Percentiles rank a stretch among this genome's conserved stretches.
phyloP scores from a whole-genome alignment of 2,888 invertebrate species.

The Tetramorium bicarinatum region DNA sequence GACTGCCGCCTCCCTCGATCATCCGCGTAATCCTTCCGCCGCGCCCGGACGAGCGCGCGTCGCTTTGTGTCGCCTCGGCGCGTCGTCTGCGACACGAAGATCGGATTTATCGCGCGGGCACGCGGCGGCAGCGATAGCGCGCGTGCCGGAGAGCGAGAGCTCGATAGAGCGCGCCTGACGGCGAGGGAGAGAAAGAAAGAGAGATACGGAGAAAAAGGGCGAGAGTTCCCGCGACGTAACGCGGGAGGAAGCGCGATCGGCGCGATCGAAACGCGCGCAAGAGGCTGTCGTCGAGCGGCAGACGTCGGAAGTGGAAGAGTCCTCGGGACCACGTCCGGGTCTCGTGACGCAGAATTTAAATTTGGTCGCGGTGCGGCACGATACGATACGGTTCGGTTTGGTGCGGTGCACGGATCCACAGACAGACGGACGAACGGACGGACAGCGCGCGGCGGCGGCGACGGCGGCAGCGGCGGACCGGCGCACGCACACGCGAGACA shows the following conservation, averaged over 20 bases:
- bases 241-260: background rate
- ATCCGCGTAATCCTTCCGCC: background rate
- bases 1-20: conserved; percentile 34
- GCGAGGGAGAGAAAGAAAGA: background rate
- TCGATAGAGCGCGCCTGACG: conserved; percentile 32
- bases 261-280: too few relatives aligned
- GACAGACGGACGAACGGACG: background rate
- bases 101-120: conserved; percentile 49
- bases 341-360: conserved; percentile 38
- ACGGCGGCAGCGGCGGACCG: background rate
- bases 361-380: conserved; percentile 1
- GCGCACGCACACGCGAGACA: conserved; percentile 14
- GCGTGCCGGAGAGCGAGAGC: conserved; percentile 33
- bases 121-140: conserved; percentile 19
- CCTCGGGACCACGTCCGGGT: background rate
- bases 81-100: conserved; percentile 13
- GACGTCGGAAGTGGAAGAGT: background rate
- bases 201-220: background rate
- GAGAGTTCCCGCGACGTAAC: conserved; percentile 13
- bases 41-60: background rate
- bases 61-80: background rate
- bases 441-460: background rate
- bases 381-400: too few relatives aligned
- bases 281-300: background rate
- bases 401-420: background rate